These are phyloP conservation scores for Parapsyche elsis DNA, from an alignment of 1,140 invertebrate genomes.

Conservation along the genomic window DNA sequence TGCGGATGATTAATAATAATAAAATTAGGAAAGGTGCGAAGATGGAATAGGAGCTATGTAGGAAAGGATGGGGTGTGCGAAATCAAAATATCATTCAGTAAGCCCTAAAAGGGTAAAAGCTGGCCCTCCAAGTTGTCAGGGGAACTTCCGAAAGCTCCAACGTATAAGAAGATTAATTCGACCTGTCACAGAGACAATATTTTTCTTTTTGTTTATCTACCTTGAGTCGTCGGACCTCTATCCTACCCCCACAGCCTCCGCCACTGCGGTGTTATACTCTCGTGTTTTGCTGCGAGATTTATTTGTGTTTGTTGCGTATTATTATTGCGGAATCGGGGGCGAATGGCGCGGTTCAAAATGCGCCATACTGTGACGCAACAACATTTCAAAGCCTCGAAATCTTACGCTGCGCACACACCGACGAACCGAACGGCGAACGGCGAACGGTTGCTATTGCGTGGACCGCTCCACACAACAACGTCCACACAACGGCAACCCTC, in stretches of 20 bases:
- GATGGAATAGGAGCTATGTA: too few relatives aligned
- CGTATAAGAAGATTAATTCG: conserved; percentile 49
- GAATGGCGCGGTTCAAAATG: background rate
- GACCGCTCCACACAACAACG: too few relatives aligned
- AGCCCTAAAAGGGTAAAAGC: conserved; percentile 29
- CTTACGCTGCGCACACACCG: too few relatives aligned
- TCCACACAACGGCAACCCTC: too few relatives aligned
- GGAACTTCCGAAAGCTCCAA: conserved; percentile 37
- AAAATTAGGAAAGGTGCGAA: background rate
- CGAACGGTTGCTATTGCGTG: too few relatives aligned
- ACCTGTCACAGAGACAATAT: conserved; percentile 49
- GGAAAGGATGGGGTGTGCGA: background rate
- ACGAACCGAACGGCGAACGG: too few relatives aligned
- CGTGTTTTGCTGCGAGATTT: conserved; percentile 17
- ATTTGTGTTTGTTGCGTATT: conserved; percentile 26
- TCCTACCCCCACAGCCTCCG: too few relatives aligned
- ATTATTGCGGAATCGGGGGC: background rate
- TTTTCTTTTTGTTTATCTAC: conserved; percentile 49
- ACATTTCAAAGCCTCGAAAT: too few relatives aligned
- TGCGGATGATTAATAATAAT: conserved; percentile 12
- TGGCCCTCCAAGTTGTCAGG: conserved; percentile 31
- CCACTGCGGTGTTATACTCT: conserved; percentile 1
- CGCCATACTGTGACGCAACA: conserved; percentile 13
- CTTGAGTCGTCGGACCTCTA: conserved; percentile 8
- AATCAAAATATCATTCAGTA: conserved; percentile 40